Conservation (phyloP, 2,888 invertebrate species). For the Tupiocoris notatus region DNA sequence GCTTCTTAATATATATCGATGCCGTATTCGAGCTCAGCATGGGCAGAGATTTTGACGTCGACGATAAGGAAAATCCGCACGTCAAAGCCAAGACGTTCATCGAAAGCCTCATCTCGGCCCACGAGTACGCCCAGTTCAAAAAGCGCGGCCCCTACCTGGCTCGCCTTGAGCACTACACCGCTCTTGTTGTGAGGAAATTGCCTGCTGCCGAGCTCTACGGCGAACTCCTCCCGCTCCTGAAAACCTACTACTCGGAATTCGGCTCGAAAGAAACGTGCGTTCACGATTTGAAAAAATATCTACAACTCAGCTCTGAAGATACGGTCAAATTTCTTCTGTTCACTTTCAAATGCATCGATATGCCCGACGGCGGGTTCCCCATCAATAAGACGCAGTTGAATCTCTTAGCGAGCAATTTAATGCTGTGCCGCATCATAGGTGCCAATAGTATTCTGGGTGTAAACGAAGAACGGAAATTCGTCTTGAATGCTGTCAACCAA, state of each 20-base stretch:
- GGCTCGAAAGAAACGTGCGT: constrained; percentile 86
- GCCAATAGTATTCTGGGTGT: constrained; percentile 11
- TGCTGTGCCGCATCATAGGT: constrained; percentile 29
- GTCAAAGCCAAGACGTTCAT: constrained; percentile 58
- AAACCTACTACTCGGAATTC: constrained; percentile 77
- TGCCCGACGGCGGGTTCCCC: constrained; percentile 43
- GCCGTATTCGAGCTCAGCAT: constrained; percentile 40
- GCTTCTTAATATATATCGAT: constrained; percentile 43
- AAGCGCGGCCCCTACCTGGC: constrained; percentile 79
- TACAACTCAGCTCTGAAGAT: constrained; percentile 59
- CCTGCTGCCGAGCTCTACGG: constrained; percentile 59
- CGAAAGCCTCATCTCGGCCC: constrained; percentile 71
- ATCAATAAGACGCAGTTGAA: constrained; percentile 42
- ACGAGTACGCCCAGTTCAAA: constrained; percentile 56
- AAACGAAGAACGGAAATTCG: constrained; percentile 19
- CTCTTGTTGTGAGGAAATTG: constrained; percentile 59
- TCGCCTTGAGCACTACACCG: constrained; percentile 70
- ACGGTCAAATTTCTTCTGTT: constrained; percentile 19
- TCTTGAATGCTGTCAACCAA: constrained; percentile 10
- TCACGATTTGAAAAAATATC: constrained; percentile 74
- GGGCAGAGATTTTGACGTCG: constrained; percentile 23
- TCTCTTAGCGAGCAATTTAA: constrained; percentile 24
- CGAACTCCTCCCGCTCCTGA: constrained; percentile 64
- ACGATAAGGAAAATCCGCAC: constrained; percentile 30
- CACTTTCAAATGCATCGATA: constrained; percentile 12